These are phyloP conservation scores for Misgurnus mizolepis DNA, from an alignment of 2,113 vertebrate species.

Conservation along the genomic window DNA sequence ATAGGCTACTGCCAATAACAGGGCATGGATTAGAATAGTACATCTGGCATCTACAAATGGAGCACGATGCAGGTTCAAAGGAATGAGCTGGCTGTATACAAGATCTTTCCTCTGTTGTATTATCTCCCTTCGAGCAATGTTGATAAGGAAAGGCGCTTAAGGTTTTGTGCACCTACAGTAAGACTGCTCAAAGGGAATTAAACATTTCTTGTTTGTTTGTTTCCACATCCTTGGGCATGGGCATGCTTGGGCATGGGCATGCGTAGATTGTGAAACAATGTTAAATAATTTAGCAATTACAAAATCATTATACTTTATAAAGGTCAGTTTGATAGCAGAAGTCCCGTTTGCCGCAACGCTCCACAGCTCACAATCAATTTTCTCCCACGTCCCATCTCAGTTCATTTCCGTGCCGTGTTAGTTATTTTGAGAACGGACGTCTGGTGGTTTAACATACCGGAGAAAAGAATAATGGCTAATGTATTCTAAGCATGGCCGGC, in stretches of 20 bases:
- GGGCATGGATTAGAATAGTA: not conserved
- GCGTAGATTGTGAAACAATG: not conserved
- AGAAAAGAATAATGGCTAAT: not conserved
- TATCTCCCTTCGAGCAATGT: conserved; percentile 4
- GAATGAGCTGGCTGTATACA: conserved; percentile 8
- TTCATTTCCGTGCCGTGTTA: not conserved
- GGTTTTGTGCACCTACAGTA: not conserved
- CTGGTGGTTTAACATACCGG: not conserved
- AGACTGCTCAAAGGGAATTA: not conserved
- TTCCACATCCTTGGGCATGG: not conserved
- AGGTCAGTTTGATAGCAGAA: conserved; percentile 9
- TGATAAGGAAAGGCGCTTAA: not conserved
- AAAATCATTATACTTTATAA: not conserved
- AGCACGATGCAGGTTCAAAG: not conserved
- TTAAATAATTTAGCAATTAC: conserved; percentile 16
- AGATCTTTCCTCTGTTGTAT: conserved; percentile 1
- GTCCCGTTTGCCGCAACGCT: not conserved
- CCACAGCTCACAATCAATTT: not conserved
- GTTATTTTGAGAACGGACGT: not conserved
- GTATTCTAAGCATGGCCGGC: not conserved
- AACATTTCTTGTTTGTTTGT: not conserved
- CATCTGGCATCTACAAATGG: not conserved
- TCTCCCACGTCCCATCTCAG: not conserved
- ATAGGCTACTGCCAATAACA: not conserved
- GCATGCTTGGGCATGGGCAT: not conserved